Evolutionary conservation across 1,140 invertebrate genomes (phyloP), one percentile per base, ranked within the genome.

Genomic region (Phymastichus coffea): DNA sequence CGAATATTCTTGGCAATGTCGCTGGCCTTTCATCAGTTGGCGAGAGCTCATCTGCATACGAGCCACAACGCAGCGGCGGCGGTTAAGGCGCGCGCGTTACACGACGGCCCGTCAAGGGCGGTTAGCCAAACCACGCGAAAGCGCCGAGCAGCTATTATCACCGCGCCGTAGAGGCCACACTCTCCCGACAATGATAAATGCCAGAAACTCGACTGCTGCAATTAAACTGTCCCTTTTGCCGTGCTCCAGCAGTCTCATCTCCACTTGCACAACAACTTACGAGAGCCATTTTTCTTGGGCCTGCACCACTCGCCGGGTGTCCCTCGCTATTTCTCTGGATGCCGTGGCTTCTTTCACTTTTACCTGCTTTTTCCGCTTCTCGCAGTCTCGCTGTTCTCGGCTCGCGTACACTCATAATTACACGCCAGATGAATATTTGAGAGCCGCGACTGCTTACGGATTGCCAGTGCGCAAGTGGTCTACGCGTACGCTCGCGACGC

Each of bases 221-320:
- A 57, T 57, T 57, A 57, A 57, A 57, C 55, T 48, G 44, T 40
- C 25, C 20, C 14, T 51, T n/a, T 23, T 44, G 41, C 4, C 15
- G 3, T 37, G 4, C 35, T 14, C 35, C 35, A 10, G 14, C 35
- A 14, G 14, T n/a, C n/a, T n/a, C n/a, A 37, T 14, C 35, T n/a
- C 12, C 4, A 12, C 8, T 17, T 4, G 17, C 12, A 20, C 17
- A 20, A 20, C 20, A 49, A 49, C 47, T 49, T 49, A 37, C 47
- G 30, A 37, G 30, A 35, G 28, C 25, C 19, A 49, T 49, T 49
- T 49, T 49, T 49, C 30, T 49, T 22, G 3, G 4, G 23, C 9
- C 46, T 30, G 23, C 1, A 15, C 4, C 46, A 4, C 15, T 15
- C 28, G 3, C 9, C 35, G 6, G 33, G 0, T 37, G 6, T 4